Evolutionary conservation across 2,113 vertebrate species (phyloP).

Genomic region (Austrofundulus limnaeus): DNA sequence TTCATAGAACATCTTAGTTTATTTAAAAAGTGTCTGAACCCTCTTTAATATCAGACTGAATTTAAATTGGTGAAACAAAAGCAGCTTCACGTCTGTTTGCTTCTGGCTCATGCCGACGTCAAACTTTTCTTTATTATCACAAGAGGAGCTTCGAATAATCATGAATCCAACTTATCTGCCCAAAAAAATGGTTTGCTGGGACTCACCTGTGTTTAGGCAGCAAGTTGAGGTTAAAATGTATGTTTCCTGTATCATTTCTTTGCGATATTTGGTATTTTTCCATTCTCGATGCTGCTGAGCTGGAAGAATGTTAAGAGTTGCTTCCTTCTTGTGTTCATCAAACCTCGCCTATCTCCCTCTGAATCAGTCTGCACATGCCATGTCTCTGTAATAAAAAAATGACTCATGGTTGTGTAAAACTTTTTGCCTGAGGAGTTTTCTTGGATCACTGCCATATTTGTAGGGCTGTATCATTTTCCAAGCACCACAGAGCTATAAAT

Average conservation of each 20-base stretch:
- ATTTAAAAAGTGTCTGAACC: too few species aligned
- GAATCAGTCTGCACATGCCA: constrained; percentile 15
- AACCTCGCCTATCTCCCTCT: background rate
- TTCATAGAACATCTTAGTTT: too few species aligned
- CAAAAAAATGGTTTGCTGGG: background rate
- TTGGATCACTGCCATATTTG: background rate
- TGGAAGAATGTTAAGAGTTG: background rate
- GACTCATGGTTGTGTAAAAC: constrained; percentile 34
- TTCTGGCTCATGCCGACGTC: background rate
- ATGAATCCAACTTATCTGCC: too few species aligned
- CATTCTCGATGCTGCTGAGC: background rate
- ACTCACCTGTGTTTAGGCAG: constrained; percentile 48
- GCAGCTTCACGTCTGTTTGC: background rate
- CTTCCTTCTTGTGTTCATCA: background rate
- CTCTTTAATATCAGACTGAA: too few species aligned
- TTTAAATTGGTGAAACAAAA: background rate
- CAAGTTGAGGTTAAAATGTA: constrained; percentile 24
- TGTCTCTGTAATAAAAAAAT: constrained; percentile 37
- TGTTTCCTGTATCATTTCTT: constrained; percentile 13
- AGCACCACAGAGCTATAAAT: too few species aligned
- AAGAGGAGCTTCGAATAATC: background rate
- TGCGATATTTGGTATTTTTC: constrained; percentile 10
- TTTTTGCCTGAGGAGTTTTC: constrained; percentile 7
- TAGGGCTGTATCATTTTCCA: constrained; percentile 13
- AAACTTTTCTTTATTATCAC: too few species aligned